Evolutionary conservation across 2,888 invertebrate species (phyloP).

Genomic region (Meliscaeva auricollis): DNA sequence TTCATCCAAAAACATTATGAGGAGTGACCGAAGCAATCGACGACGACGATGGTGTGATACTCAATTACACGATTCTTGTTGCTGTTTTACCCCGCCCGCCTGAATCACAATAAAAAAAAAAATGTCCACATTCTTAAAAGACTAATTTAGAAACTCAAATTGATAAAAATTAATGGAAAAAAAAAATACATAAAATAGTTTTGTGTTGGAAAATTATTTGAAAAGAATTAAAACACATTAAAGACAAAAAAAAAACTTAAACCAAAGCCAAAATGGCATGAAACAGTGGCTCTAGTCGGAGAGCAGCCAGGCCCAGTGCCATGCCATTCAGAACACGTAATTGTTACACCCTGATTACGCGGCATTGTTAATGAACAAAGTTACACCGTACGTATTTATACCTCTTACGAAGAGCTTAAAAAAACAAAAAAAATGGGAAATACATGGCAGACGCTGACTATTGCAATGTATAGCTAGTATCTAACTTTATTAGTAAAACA

Average conservation of each 20-base stretch:
- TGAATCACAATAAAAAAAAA: background rate
- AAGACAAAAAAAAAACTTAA: slow-evolving; percentile 4
- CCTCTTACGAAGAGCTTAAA: slow-evolving; percentile 31
- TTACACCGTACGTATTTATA: slow-evolving; percentile 56
- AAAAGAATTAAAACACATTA: slow-evolving; percentile 45
- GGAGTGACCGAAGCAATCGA: slow-evolving; percentile 15
- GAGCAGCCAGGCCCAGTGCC: slow-evolving; percentile 63
- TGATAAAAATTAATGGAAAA: slow-evolving; percentile 62
- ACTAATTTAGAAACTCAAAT: slow-evolving; percentile 71
- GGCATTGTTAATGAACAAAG: slow-evolving; percentile 74
- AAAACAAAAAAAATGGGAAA: slow-evolving; percentile 51
- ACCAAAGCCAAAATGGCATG: slow-evolving; percentile 11
- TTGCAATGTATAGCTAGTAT: background rate
- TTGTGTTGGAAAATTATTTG: slow-evolving; percentile 57
- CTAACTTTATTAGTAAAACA: slow-evolving; percentile 17
- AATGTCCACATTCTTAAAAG: slow-evolving; percentile 45
- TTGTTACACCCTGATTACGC: slow-evolving; percentile 76
- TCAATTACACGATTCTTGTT: slow-evolving; percentile 9
- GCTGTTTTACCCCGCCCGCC: background rate
- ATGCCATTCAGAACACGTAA: slow-evolving; percentile 75
- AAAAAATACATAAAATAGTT: slow-evolving; percentile 61
- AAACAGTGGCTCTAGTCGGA: slow-evolving; percentile 20
- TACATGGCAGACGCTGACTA: slow-evolving; percentile 27
- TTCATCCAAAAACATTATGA: slow-evolving; percentile 28
- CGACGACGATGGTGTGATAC: slow-evolving; percentile 12